Evolutionary conservation across 2,797 vertebrate species (phyloP).

Genomic region (Enteromius trimaculatus): DNA sequence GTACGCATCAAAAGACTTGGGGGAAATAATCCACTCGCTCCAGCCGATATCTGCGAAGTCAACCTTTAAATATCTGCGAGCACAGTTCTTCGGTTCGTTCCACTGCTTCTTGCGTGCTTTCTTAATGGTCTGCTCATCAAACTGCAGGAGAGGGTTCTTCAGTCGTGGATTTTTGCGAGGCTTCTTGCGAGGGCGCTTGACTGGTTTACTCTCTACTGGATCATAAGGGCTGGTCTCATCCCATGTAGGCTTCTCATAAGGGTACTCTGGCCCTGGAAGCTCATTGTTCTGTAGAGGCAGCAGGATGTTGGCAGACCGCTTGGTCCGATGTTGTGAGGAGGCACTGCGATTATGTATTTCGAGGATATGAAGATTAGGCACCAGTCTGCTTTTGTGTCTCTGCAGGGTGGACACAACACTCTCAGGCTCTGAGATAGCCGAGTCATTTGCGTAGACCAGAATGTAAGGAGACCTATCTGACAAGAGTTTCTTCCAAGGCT

Average conservation of each 20-base stretch:
- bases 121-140: conserved; percentile 93
- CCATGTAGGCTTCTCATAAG: conserved; percentile 81
- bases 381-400: conserved; percentile 69
- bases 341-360: conserved; percentile 64
- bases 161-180: conserved; percentile 83
- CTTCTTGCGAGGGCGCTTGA: conserved; percentile 86
- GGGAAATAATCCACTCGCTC: conserved; percentile 99
- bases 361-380: conserved; percentile 64
- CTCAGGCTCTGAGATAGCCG: conserved; percentile 90
- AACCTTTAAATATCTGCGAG: conserved; percentile 93
- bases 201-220: conserved; percentile 79
- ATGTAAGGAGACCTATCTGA: conserved; percentile 86
- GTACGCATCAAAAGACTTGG: conserved; percentile 94
- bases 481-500: conserved; percentile 73
- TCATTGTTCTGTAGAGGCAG: conserved; percentile 93
- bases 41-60: conserved; percentile 98
- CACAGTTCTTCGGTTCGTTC: conserved; percentile 88
- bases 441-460: conserved; percentile 94
- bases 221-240: conserved; percentile 83
- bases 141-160: conserved; percentile 89
- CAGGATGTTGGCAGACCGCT: conserved; percentile 79
- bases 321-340: conserved; percentile 70
- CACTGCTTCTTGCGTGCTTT: conserved; percentile 94
- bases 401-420: conserved; percentile 86
- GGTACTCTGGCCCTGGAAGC: conserved; percentile 88